Evolutionary conservation across 2,888 invertebrate species (phyloP), one percentile per base, ranked within the genome.

Genomic region (Heliconius erato): DNA sequence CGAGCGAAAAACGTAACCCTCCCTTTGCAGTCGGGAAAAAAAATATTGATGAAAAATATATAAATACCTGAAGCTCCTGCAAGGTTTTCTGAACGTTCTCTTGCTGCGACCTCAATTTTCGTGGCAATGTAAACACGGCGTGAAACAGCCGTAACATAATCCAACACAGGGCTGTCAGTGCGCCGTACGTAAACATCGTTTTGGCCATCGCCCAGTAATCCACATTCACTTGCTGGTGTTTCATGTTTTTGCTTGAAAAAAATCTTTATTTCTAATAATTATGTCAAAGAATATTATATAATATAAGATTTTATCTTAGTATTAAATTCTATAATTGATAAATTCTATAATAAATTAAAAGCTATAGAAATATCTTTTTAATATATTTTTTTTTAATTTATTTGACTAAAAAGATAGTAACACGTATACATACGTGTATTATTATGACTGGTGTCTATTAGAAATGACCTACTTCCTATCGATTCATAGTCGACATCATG

Each of bases 171-270:
- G 96, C 96, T 0, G 97, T 97, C 76, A 98, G 89, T 0, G 94
- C 95, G 74, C 97, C 94, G 88, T 97, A 98, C 23, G 96, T 96
- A 67, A 96, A 89, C 90, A 97, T 97, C 0, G 97, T 96, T 88
- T 96, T 96, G 0, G 96, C 91, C 97, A 98, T 97, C 84, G 96
- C 96, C 96, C 97, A 97, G 85, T 97, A 96, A 90, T 97, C 97
- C 59, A 97, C 97, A 35, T 96, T 95, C 0, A 98, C 97, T 96
- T 97, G 96, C 91, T 97, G 97, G 85, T 96, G 92, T 89, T 97
- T 96, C 97, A 97, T 97, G 88, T 87, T 90, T 88, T 87, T 90
- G 74, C 40, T 72, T 44, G 16, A 14, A 49, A 23, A 44, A 49
- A 26, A 16, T 7, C 12, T 28, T 32, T 19, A 32, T n/a, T 32